Conservation (phyloP, 2,888 invertebrate genomes). For the Yponomeuta malinellus region DNA sequence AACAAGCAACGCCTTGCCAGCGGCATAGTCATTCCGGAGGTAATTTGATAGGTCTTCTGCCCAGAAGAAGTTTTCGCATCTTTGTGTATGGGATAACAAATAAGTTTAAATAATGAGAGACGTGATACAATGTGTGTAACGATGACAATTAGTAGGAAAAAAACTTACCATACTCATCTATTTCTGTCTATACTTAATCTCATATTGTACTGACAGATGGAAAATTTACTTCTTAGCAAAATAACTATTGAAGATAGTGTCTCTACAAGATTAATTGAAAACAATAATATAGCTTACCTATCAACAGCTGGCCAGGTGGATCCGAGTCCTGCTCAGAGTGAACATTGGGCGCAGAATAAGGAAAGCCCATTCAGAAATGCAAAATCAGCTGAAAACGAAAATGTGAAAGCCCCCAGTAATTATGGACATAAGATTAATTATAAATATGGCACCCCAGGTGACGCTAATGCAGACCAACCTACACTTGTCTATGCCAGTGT, state of each 20-base stretch:
- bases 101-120: no score
- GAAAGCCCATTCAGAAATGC: not conserved
- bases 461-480: not conserved
- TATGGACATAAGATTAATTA: not conserved
- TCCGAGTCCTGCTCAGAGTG: not conserved
- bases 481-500: not conserved
- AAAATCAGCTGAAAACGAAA: not conserved
- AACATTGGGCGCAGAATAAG: not conserved
- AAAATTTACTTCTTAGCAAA: no score
- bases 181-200: no score
- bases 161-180: no score
- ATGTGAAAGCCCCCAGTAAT: not conserved
- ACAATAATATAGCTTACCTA: not conserved
- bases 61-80: not conserved
- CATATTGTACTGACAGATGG: no score
- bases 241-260: no score
- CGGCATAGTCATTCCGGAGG: not conserved
- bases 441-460: not conserved
- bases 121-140: no score
- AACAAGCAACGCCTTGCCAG: not conserved
- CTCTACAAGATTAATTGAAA: no score
- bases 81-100: no score
- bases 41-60: not conserved
- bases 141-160: no score
- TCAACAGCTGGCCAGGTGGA: not conserved